A percentile compares a stretch with the other conserved stretches of the same genome.
Conservation (phyloP, 64 coral and sea anemone genomes). For the Trachythela sp. region DNA sequence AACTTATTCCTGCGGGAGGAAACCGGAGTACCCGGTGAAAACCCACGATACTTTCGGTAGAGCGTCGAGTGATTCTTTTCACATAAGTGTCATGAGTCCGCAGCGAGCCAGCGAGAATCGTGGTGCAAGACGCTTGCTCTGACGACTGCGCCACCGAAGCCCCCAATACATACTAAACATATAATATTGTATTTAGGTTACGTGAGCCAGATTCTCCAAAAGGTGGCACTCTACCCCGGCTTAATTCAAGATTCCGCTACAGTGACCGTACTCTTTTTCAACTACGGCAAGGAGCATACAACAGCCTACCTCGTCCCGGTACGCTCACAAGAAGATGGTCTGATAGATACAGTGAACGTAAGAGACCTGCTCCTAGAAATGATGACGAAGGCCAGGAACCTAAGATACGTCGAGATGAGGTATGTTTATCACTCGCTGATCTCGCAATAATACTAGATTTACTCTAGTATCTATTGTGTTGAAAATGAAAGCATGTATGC, state of each 20-base stretch:
- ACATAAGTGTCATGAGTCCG: too few species aligned
- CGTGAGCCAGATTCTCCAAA: constrained; percentile 79
- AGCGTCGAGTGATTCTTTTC: too few species aligned
- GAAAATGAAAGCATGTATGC: too few species aligned
- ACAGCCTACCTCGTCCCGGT: background rate
- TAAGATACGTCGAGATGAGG: background rate
- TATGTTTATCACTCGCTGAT: background rate
- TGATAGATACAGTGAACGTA: background rate
- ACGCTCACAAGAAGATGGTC: constrained; percentile 20
- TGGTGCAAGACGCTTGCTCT: too few species aligned
- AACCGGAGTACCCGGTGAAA: too few species aligned
- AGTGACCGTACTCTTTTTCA: constrained; percentile 91
- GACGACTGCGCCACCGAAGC: too few species aligned
- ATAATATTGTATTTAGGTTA: constrained; percentile 38
- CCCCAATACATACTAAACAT: background rate
- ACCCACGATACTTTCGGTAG: too few species aligned
- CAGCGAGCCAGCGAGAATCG: too few species aligned
- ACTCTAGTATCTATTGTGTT: too few species aligned
- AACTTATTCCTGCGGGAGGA: too few species aligned
- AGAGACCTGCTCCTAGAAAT: background rate
- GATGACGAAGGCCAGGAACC: background rate
- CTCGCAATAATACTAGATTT: background rate
- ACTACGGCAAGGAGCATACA: constrained; percentile 75
- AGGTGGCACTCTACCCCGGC: constrained; percentile 64
- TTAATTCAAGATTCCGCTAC: constrained; percentile 92